Conservation (phyloP, 2,113 vertebrate genomes). For the Pangasianodon gigas region DNA sequence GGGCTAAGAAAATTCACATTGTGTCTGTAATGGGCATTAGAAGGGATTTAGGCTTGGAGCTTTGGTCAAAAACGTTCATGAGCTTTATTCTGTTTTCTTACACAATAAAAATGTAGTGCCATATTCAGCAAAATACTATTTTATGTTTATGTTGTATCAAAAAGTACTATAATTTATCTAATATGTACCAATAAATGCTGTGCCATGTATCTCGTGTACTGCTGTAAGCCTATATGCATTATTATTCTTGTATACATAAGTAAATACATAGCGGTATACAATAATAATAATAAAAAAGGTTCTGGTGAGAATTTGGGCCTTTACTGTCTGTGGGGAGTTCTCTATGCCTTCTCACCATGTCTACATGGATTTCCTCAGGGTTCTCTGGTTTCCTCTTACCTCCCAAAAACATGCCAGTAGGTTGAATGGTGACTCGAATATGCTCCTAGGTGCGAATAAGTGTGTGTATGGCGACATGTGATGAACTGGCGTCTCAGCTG, state of each 20-base stretch:
- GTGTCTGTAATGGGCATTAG: not conserved
- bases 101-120: not conserved
- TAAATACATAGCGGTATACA: not conserved
- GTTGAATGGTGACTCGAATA: not conserved
- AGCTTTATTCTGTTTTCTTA: not conserved
- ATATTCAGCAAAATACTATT: not conserved
- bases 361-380: not conserved
- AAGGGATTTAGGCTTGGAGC: not conserved
- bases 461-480: not conserved
- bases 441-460: not conserved
- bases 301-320: not conserved
- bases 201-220: not conserved
- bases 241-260: not conserved
- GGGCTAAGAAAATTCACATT: not conserved
- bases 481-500: not conserved
- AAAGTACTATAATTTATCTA: not conserved
- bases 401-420: not conserved
- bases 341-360: not conserved
- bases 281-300: not conserved
- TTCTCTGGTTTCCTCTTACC: not conserved
- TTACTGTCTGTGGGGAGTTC: not conserved
- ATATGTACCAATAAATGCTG: not conserved
- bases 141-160: not conserved
- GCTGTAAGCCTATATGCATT: not conserved
- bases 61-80: not conserved